Conservation (phyloP, 2,113 vertebrate genomes). For the Rhadina sibilatrix region DNA sequence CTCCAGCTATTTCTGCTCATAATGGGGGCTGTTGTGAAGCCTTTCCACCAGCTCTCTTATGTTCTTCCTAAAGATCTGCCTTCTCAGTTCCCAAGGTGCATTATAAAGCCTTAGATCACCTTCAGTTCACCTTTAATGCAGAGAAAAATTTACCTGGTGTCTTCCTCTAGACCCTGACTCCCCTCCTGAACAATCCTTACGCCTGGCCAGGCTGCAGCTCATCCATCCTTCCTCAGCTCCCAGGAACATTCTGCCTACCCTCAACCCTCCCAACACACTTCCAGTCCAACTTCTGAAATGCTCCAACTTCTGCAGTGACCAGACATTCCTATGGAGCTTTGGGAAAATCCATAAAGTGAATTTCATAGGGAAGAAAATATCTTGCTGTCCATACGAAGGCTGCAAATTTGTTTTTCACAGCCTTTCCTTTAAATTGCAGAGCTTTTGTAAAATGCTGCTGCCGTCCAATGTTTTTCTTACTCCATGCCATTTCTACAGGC, state of each 20-base stretch:
- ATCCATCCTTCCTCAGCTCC: background rate
- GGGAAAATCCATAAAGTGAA: background rate
- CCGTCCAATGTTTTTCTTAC: background rate
- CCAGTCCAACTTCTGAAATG: background rate
- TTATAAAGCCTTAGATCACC: background rate
- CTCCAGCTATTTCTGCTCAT: background rate
- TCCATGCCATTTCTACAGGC: constrained; percentile 51
- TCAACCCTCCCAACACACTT: background rate
- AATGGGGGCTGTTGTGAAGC: background rate
- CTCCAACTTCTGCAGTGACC: background rate
- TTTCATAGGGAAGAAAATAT: background rate
- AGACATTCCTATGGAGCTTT: background rate
- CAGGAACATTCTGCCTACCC: background rate
- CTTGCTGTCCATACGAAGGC: background rate
- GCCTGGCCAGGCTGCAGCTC: background rate
- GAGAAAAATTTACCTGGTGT: background rate
- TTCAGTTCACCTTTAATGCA: background rate
- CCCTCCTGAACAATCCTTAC: background rate
- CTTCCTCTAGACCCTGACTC: background rate
- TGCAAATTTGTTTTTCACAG: background rate
- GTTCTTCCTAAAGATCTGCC: background rate
- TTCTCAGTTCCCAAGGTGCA: background rate
- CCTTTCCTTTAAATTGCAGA: constrained; percentile 29
- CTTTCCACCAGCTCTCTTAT: background rate
- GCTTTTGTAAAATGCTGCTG: constrained; percentile 10